Conservation (phyloP, 2,113 vertebrate species). For the Macaca mulatta region DNA sequence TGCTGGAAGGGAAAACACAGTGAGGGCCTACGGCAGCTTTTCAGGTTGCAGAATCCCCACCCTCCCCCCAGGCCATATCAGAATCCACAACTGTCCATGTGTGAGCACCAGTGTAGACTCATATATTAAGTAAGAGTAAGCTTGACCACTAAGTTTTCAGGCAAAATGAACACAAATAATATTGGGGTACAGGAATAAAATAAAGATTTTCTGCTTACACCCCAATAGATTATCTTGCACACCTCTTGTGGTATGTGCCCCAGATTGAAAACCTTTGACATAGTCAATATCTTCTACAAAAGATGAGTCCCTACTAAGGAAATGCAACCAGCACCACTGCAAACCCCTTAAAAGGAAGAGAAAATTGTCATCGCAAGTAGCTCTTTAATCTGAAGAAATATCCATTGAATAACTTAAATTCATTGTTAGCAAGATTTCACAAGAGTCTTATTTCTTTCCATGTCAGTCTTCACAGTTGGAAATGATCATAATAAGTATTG, state of each 20-base stretch:
- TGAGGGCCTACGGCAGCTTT: neutral
- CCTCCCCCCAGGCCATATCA: neutral
- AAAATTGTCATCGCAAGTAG: neutral
- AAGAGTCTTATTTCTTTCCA: neutral
- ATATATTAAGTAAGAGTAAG: neutral
- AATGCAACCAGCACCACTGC: neutral
- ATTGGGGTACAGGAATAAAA: neutral
- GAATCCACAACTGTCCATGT: neutral
- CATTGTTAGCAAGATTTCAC: conserved; percentile 40
- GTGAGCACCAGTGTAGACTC: neutral
- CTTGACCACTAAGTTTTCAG: neutral
- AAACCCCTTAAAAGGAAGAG: neutral
- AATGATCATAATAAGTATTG: conserved; percentile 1
- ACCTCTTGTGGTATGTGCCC: neutral
- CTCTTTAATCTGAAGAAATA: neutral
- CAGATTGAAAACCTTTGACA: neutral
- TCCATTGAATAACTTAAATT: conserved; percentile 14
- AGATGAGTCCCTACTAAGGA: neutral
- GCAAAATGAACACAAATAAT: conserved; percentile 1
- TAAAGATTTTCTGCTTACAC: neutral
- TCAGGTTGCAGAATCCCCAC: neutral
- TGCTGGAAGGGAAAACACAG: neutral
- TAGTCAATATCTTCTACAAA: neutral
- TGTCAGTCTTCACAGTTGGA: conserved; percentile 9
- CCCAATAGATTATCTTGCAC: neutral